phyloP scores from a whole-genome alignment of 2,888 invertebrate species.

The Agrotis clavis region DNA sequence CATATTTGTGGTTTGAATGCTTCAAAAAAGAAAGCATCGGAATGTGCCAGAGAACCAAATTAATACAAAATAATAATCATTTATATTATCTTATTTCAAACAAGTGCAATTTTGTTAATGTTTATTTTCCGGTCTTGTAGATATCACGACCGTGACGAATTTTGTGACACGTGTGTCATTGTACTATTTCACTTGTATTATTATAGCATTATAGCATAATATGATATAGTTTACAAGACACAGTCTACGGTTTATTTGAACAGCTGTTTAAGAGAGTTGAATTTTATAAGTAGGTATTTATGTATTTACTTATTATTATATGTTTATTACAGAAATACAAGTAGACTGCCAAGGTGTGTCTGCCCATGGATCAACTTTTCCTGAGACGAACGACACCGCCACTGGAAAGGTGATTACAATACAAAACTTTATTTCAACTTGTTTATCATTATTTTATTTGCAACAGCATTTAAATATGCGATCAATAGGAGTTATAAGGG shows the following conservation, averaged over 20 bases:
- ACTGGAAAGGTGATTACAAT: slow-evolving; percentile 92
- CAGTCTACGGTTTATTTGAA: background rate
- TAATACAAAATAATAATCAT: no score
- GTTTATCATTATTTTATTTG: no score
- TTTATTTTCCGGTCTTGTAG: background rate
- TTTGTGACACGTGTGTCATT: background rate
- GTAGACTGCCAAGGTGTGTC: slow-evolving; percentile 94
- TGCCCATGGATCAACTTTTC: slow-evolving; percentile 95
- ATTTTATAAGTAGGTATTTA: background rate
- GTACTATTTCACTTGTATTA: slow-evolving; percentile 5
- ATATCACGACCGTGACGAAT: slow-evolving; percentile 5
- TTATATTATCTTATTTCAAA: background rate
- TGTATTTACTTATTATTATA: background rate
- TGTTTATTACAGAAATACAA: slow-evolving; percentile 75
- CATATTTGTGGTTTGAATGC: no score
- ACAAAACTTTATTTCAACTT: no score
- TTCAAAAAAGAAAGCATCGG: no score
- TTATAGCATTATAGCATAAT: no score
- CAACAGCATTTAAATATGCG: no score
- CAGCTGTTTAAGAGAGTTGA: background rate
- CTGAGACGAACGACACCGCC: slow-evolving; percentile 92
- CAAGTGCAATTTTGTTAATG: background rate
- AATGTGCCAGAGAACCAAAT: no score
- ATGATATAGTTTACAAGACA: no score
- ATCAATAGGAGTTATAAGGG: no score